Evolutionary conservation across 1,140 invertebrate species (phyloP).

Genomic region (Drosophila trapezifrons): DNA sequence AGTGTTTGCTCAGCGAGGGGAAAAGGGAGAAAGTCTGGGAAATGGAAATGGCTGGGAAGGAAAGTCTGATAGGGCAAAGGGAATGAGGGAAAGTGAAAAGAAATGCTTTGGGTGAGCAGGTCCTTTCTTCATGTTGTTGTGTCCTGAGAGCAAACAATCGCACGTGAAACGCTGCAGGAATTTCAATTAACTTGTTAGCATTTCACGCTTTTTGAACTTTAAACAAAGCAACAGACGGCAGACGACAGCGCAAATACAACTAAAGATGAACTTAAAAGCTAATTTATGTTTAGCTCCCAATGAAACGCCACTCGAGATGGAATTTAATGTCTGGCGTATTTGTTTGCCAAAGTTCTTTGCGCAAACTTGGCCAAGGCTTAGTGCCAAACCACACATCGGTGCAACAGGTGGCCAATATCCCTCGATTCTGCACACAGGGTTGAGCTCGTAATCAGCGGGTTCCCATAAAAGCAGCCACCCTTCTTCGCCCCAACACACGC

Average conservation of each 20-base stretch:
- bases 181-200: slow-evolving; percentile 66
- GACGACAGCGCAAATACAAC: slow-evolving; percentile 17
- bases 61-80: slow-evolving; percentile 2
- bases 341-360: slow-evolving; percentile 33
- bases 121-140: slow-evolving; percentile 23
- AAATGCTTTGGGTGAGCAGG: slow-evolving; percentile 22
- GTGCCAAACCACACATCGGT: not conserved
- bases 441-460: slow-evolving; percentile 34
- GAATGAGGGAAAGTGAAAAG: slow-evolving; percentile 28
- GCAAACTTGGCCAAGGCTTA: slow-evolving; percentile 12
- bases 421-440: not conserved
- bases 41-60: not conserved
- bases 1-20: slow-evolving; percentile 48
- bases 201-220: slow-evolving; percentile 48
- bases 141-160: slow-evolving; percentile 54
- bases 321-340: slow-evolving; percentile 31
- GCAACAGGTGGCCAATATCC: slow-evolving; percentile 39
- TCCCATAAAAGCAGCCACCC: slow-evolving; percentile 50
- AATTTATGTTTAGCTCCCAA: slow-evolving; percentile 54
- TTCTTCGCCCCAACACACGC: not conserved
- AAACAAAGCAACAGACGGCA: slow-evolving; percentile 40
- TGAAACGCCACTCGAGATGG: slow-evolving; percentile 33
- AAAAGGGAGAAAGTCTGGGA: not conserved
- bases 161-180: slow-evolving; percentile 57
- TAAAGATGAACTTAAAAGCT: slow-evolving; percentile 38